Evolutionary conservation across 1,140 invertebrate genomes (phyloP), one percentile per base, ranked within the genome.

Genomic region (Octopus sinensis): DNA sequence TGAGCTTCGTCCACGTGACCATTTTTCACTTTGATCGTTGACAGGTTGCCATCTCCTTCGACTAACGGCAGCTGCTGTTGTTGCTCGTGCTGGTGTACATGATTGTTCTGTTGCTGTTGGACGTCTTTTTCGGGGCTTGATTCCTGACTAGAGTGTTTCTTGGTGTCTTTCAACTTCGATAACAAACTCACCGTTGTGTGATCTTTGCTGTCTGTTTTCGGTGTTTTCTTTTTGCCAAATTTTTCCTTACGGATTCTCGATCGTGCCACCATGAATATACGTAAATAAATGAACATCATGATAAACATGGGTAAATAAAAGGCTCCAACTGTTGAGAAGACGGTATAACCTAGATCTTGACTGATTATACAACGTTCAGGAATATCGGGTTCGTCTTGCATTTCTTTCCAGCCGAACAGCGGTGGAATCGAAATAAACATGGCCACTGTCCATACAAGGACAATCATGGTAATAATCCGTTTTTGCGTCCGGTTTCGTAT

Each of bases 381-480:
- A 5, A 80, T 75, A 56, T 88, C 86, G 0, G 89, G 84, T 56
- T 87, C 84, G 83, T 87, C 86, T n/a, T 83, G 79, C 6, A 84
- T 79, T 71, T 88, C 85, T 54, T 87, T 87, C 89, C 89, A 90
- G 13, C 89, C 89, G 75, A 99, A 92, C 62, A 96, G 91, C 1
- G 96, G 96, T 0, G 96, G 95, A 76, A 97, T 94, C 83, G 95
- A 97, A 17, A 98, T 95, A 5, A 96, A 89, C 85, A 96, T 93
- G 23, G 96, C 94, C 0, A 95, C 94, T 5, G 93, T 89, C 97
- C 97, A 98, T 12, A 97, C 95, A 13, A 95, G 91, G 56, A 94
- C 93, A 79, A 99, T 97, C 95, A 99, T 96, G n/a, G 94, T 93
- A 83, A 95, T 94, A 86, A 99, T 98, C 84, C 93, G 92, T 80